Evolutionary conservation across 2,888 invertebrate genomes (phyloP).

Genomic region (Rhamnusium bicolor): DNA sequence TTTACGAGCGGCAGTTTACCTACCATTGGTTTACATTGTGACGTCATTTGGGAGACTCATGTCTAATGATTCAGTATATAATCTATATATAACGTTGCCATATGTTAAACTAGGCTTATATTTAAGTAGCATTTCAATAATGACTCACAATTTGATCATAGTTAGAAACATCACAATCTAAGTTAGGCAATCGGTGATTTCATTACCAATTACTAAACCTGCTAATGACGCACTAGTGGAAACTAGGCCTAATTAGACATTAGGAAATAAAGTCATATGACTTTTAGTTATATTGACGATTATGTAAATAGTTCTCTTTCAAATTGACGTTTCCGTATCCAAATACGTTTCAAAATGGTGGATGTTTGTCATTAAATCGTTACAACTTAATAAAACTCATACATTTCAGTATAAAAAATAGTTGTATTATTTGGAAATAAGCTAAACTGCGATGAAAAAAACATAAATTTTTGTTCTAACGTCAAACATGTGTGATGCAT

Average conservation of each 20-base stretch:
- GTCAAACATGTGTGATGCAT: constrained; percentile 90
- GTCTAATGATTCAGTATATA: too few relatives aligned
- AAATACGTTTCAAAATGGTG: constrained; percentile 66
- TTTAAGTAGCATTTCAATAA: too few relatives aligned
- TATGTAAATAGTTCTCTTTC: constrained; percentile 11
- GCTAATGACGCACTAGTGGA: too few relatives aligned
- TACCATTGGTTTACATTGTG: too few relatives aligned
- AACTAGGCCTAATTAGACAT: background rate
- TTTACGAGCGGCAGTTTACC: too few relatives aligned
- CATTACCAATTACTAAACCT: too few relatives aligned
- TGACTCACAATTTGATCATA: too few relatives aligned
- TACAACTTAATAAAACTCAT: constrained; percentile 27
- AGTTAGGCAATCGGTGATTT: too few relatives aligned
- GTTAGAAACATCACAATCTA: too few relatives aligned
- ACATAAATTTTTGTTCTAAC: constrained; percentile 49
- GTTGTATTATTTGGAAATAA: constrained; percentile 50
- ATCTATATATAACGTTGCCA: too few relatives aligned
- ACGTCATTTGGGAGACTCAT: too few relatives aligned
- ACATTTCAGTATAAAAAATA: constrained; percentile 20
- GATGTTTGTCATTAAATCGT: constrained; percentile 66
- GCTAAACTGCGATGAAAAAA: constrained; percentile 52
- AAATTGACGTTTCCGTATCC: constrained; percentile 25
- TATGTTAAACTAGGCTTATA: too few relatives aligned
- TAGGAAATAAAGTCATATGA: background rate
- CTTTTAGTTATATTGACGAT: background rate